A percentile compares a stretch with the other conserved stretches of the same genome.
phyloP scores from a whole-genome alignment of 2,888 invertebrate genomes.

The Sinelater perroti region DNA sequence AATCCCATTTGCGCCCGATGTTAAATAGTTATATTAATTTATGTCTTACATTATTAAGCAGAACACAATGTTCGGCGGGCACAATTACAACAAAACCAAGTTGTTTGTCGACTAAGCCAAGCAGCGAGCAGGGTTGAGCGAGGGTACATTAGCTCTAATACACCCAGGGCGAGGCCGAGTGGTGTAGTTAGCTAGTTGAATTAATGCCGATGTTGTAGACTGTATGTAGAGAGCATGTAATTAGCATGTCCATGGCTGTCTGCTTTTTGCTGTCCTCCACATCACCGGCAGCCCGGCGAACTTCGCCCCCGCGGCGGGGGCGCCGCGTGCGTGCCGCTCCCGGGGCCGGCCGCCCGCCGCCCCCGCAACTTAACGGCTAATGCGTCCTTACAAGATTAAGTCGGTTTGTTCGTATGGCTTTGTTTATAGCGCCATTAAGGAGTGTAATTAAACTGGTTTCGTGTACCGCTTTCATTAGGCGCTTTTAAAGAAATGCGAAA shows the following conservation, averaged over 20 bases:
- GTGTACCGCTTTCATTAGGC: conserved; percentile 31
- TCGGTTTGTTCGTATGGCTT: conserved; percentile 38
- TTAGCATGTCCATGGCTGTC: conserved; percentile 62
- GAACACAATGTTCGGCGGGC: conserved; percentile 57
- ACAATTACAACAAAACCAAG: conserved; percentile 60
- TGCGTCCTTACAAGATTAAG: conserved; percentile 37
- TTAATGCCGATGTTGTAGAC: conserved; percentile 61
- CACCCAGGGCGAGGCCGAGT: conserved; percentile 56
- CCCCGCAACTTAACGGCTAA: conserved; percentile 32
- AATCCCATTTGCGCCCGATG: conserved; percentile 54
- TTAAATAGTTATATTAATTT: conserved; percentile 61
- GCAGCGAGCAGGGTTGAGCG: conserved; percentile 51
- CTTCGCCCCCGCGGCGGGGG: conserved; percentile 51
- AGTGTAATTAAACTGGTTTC: conserved; percentile 35
- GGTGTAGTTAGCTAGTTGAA: conserved; percentile 59
- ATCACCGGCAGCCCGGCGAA: conserved; percentile 52
- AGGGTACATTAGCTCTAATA: conserved; percentile 57
- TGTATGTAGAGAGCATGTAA: conserved; percentile 62
- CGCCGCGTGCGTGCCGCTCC: conserved; percentile 43
- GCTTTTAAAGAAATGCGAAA: conserved; percentile 29
- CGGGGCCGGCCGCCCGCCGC: conserved; percentile 38
- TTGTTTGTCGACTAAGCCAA: conserved; percentile 59
- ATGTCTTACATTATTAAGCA: conserved; percentile 60
- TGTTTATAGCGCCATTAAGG: conserved; percentile 36
- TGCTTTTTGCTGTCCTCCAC: conserved; percentile 58